Base-by-base conservation (phyloP, 2,797 vertebrate species). In the Brotula barbata region DNA sequence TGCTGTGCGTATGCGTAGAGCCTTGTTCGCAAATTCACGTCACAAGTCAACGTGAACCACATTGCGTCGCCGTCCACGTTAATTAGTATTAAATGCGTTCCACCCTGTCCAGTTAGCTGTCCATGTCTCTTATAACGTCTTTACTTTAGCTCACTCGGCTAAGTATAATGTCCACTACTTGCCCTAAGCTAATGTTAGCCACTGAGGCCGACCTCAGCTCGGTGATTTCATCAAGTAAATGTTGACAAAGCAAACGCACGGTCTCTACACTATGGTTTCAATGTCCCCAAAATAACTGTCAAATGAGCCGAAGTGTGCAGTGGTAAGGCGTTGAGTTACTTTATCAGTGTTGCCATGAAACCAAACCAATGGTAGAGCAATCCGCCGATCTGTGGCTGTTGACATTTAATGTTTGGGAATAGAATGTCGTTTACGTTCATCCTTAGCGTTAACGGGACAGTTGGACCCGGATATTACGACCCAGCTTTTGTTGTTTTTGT, bases 181-280 rank as follows among this genome's bases (percentile, higher is more conserved):
- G 54, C 62, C 67, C 50, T 43, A 23, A 73, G 83, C 84, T 88
- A 87, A 80, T 59, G 53, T 71, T 83, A 87, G 84, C 82, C 22
- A 15, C 21, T 23, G 34, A 87, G 88, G 87, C 88, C 86, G 69
- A 73, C 9, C 48, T 51, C 57, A 49, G 23, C 51, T 57, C 28
- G 51, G 31, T 36, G 60, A 16, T 25, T 53, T 21, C 19, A 16
- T 58, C 52, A 50, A 63, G 28, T 64, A 55, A 65, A 72, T 19
- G 28, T 1, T 50, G 20, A 1, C 15, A 39, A 39, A 34, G 33
- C 39, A 13, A 46, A 41, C 31, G 20, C 19, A 3, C 1, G 4
- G 25, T 46, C 10, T 39, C 13, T 6, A 46, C 21, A 12, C 7
- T 16, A 9, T 10, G 12, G 7, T 33, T 10, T 56, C 42, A 1